Percentiles rank a stretch among this genome's conserved stretches.
Evolutionary conservation across 2,888 invertebrate genomes (phyloP).

Genomic region (Proisotoma minuta): DNA sequence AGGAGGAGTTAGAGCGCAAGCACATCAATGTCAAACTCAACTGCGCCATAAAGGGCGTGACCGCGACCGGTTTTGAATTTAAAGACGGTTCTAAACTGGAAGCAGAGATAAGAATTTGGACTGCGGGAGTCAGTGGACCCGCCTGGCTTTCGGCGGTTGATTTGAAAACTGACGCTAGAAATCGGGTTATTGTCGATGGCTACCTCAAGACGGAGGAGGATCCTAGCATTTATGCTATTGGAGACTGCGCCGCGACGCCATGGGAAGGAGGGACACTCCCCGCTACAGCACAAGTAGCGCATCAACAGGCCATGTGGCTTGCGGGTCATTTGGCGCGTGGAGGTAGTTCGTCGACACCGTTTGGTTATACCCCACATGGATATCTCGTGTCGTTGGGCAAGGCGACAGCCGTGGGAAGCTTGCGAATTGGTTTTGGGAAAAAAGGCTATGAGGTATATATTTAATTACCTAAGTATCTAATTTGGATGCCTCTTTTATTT

Average conservation of each 20-base stretch:
- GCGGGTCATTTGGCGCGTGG: constrained; percentile 17
- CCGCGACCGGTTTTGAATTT: constrained; percentile 25
- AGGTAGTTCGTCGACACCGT: constrained; percentile 9
- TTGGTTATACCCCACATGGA: constrained; percentile 33
- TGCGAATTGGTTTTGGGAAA: constrained; percentile 11
- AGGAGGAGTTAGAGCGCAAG: constrained; percentile 22
- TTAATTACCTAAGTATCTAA: background rate
- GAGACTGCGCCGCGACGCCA: constrained; percentile 35
- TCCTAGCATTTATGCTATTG: constrained; percentile 27
- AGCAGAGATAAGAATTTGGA: constrained; percentile 39
- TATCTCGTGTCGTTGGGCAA: constrained; percentile 36
- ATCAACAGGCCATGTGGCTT: constrained; percentile 40
- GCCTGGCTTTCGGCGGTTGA: constrained; percentile 33
- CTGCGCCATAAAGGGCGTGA: constrained; percentile 30
- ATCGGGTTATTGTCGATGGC: constrained; percentile 31
- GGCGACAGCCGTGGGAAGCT: constrained; percentile 26
- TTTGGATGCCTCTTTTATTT: too few species aligned
- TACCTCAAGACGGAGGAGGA: constrained; percentile 30
- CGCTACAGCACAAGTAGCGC: constrained; percentile 40
- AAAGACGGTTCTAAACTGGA: constrained; percentile 22
- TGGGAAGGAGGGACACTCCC: constrained; percentile 13
- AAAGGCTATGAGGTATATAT: background rate
- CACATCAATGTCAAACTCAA: constrained; percentile 26
- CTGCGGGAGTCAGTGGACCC: constrained; percentile 40
- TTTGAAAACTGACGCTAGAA: constrained; percentile 23